Conservation (phyloP, 2,888 invertebrate species). For the Argynnis bischoffii region DNA sequence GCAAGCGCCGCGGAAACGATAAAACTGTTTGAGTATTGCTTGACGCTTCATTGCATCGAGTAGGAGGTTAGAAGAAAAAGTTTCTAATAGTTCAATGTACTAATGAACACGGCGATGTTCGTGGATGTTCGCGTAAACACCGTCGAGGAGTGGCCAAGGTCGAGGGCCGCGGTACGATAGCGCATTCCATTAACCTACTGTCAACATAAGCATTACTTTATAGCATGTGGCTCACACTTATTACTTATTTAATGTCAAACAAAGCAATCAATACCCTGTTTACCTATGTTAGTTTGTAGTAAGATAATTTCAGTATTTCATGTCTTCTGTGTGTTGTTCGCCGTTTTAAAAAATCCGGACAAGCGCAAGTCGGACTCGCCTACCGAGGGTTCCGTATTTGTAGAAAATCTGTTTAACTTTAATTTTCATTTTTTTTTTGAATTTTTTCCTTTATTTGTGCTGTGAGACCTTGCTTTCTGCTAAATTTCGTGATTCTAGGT, state of each 20-base stretch:
- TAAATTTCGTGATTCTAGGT: no score
- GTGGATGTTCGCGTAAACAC: conserved; percentile 67
- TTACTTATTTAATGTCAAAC: neutral
- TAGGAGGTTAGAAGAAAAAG: conserved; percentile 29
- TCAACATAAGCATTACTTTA: conserved; percentile 16
- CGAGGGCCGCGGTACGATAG: conserved; percentile 36
- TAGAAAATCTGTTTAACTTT: no score
- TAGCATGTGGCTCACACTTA: conserved; percentile 2
- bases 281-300: no score
- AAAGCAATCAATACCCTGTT: no score
- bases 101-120: conserved; percentile 37
- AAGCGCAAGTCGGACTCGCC: no score
- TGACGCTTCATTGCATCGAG: conserved; percentile 36
- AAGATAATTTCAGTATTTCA: no score
- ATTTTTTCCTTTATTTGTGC: no score
- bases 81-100: conserved; percentile 37
- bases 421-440: no score
- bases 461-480: no score
- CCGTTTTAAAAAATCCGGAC: no score
- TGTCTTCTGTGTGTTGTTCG: no score
- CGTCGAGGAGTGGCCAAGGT: conserved; percentile 54
- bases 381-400: no score
- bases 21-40: conserved; percentile 38
- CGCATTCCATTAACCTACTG: conserved; percentile 16
- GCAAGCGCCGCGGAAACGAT: conserved; percentile 37